Evolutionary conservation across 2,113 vertebrate species (phyloP).

Genomic region (Oncorhynchus clarkii): DNA sequence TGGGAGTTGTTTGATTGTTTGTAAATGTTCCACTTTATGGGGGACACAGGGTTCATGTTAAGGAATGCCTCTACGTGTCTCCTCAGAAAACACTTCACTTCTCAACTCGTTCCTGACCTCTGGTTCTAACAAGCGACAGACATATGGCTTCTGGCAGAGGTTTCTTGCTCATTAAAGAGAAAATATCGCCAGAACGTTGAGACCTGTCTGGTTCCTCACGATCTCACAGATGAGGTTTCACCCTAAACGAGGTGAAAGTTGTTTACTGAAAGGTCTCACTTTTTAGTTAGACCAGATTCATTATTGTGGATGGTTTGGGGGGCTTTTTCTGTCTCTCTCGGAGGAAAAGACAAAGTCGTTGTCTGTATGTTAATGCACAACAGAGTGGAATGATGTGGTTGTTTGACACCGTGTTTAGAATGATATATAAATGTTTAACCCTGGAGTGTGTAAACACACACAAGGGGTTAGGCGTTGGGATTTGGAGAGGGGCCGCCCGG

Average conservation of each 20-base stretch:
- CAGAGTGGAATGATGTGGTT: constrained; percentile 41
- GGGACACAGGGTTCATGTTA: constrained; percentile 18
- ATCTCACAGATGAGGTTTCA: constrained; percentile 15
- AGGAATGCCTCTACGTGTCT: constrained; percentile 24
- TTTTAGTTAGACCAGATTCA: constrained; percentile 49
- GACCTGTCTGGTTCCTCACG: background rate
- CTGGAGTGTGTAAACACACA: constrained; percentile 52
- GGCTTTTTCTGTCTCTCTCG: constrained; percentile 15
- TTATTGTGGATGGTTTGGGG: constrained; percentile 47
- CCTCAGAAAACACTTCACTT: constrained; percentile 17
- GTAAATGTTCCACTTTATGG: constrained; percentile 5
- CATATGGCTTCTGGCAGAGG: too few species aligned
- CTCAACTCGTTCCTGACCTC: too few species aligned
- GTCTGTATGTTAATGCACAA: constrained; percentile 42
- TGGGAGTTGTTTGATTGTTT: constrained; percentile 31
- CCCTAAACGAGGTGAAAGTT: constrained; percentile 29
- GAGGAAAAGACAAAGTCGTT: constrained; percentile 32
- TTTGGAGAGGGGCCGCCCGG: constrained; percentile 7
- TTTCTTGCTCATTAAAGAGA: too few species aligned
- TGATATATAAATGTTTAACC: constrained; percentile 62
- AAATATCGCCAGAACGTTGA: too few species aligned
- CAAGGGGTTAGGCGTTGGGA: constrained; percentile 53
- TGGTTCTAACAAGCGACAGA: too few species aligned
- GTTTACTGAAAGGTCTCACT: constrained; percentile 47
- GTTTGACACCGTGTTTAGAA: constrained; percentile 53